Evolutionary conservation across 2,888 invertebrate species (phyloP).

Genomic region (Rhaphigaster nebulosa): DNA sequence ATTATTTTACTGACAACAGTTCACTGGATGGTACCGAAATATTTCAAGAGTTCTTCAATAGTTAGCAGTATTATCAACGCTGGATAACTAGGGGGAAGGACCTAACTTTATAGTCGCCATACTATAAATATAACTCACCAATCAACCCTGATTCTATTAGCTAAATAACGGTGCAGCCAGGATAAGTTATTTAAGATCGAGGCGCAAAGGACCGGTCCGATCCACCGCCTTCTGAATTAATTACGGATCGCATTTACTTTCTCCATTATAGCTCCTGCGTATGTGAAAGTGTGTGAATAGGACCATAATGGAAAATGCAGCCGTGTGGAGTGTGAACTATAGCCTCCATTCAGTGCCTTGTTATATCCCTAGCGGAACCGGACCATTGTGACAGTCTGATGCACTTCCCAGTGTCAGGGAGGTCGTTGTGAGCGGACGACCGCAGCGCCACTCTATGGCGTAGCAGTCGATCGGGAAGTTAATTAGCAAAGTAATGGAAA

Average conservation of each 20-base stretch:
- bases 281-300: constrained; percentile 40
- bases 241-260: constrained; percentile 10
- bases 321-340: neutral
- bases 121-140: neutral
- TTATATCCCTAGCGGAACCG: neutral
- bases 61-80: too few species aligned
- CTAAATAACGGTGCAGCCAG: neutral
- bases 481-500: neutral
- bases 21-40: too few species aligned
- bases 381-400: neutral
- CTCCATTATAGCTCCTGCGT: constrained; percentile 12
- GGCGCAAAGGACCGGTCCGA: neutral
- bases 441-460: too few species aligned
- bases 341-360: neutral
- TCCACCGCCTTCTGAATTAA: neutral
- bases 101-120: neutral
- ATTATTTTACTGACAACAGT: too few species aligned
- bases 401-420: neutral
- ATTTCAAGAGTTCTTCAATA: too few species aligned
- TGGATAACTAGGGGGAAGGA: too few species aligned
- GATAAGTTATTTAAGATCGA: neutral
- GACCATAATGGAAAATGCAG: neutral
- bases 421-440: too few species aligned
- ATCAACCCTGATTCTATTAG: neutral
- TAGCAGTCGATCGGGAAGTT: neutral